Percentiles rank a stretch among this genome's conserved stretches.
Evolutionary conservation across 2,113 vertebrate species (phyloP).

Genomic region (Anolis carolinensis): DNA sequence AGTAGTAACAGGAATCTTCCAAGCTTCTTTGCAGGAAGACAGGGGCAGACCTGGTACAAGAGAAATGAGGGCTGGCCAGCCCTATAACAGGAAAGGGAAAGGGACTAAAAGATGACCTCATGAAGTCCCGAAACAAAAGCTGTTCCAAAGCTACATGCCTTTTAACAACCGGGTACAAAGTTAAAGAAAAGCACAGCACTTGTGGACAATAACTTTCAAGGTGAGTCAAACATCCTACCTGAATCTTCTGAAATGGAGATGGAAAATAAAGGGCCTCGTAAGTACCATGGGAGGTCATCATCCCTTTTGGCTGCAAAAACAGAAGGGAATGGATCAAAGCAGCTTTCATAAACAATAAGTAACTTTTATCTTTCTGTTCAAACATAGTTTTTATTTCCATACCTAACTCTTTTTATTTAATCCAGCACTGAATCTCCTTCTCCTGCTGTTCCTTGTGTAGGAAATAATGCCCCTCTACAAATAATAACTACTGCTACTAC

Average conservation of each 20-base stretch:
- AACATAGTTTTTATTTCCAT: background rate
- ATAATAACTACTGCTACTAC: no score
- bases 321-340: background rate
- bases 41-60: background rate
- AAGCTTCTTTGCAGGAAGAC: background rate
- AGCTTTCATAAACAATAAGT: background rate
- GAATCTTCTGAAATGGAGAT: slow-evolving; percentile 39
- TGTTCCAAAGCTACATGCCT: no score
- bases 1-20: background rate
- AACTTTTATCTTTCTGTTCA: background rate
- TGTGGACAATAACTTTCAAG: background rate
- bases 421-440: no score
- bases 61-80: background rate
- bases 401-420: background rate
- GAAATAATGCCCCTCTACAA: background rate
- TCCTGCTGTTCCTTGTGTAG: background rate
- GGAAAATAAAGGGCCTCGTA: slow-evolving; percentile 39
- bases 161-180: background rate
- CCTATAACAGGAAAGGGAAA: background rate
- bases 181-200: background rate
- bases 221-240: background rate
- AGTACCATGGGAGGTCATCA: slow-evolving; percentile 19
- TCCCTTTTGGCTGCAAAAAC: slow-evolving; percentile 18
- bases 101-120: background rate
- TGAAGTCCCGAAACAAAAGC: no score